Base-by-base conservation (phyloP, 2,113 vertebrate species). In the Chaetops frenatus region DNA sequence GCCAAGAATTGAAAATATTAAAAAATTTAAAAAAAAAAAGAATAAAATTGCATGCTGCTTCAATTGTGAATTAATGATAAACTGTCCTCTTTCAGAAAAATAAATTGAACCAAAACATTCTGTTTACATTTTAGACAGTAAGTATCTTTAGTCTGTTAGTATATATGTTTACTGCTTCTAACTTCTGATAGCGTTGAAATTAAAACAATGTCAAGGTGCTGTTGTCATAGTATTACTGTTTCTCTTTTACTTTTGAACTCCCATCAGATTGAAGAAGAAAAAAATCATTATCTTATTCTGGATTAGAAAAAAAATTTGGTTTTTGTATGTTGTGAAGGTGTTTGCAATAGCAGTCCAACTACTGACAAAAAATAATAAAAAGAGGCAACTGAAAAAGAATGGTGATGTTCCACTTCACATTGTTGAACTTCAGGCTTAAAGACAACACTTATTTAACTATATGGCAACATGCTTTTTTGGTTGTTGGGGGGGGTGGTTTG, bases 121-220 rank as follows among this genome's bases (percentile, higher is more conserved):
- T 98, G 98, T 99, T 99, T 99, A 99, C 99, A 99, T 99, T 99
- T 98, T 99, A 99, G 98, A 98, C 98, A 99, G 98, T 99, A 98
- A 98, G 98, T 98, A 98, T 98, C 98, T 98, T 98, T 98, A 98
- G 99, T 99, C 98, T 98, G 98, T 98, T 98, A 99, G 99, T 99
- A 98, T 98, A 98, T 99, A 98, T 99, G 99, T 99, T 99, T 99
- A 98, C 98, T 99, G 99, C 99, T 99, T 99, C 99, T 98, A 98
- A 99, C 98, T 99, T 99, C 99, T 99, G 98, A 98, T 99, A 98
- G 99, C 98, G 95, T 99, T 99, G 98, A 98, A 99, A 99, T 99
- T 99, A 99, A 99, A 99, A 99, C 98, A 98, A 98, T 99, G 99
- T 99, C 98, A 99, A 99, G 99, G 99, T 99, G 99, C 99, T 99